Conservation (phyloP, 2,888 invertebrate species). For the Agonopterix heracliana region DNA sequence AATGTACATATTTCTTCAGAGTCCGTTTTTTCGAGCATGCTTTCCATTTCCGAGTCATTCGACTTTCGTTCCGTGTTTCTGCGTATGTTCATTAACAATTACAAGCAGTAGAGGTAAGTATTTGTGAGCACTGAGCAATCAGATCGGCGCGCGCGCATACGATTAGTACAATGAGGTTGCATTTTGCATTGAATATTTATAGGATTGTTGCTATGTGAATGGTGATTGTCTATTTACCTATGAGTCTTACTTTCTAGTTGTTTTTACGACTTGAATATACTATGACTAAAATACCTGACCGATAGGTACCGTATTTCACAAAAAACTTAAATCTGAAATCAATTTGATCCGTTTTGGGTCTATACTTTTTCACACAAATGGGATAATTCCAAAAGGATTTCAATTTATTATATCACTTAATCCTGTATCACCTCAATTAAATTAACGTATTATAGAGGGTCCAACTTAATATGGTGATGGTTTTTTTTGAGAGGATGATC, state of each 20-base stretch:
- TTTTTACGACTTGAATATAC: not conserved
- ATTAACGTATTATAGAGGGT: too few species aligned
- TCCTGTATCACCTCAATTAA: too few species aligned
- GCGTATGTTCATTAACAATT: constrained; percentile 45
- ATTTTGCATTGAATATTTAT: constrained; percentile 18
- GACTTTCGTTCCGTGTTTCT: constrained; percentile 41
- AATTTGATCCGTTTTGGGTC: too few species aligned
- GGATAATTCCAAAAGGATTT: too few species aligned
- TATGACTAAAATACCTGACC: too few species aligned
- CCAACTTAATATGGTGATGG: too few species aligned
- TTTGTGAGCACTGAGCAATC: constrained; percentile 6
- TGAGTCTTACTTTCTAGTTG: not conserved
- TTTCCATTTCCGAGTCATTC: constrained; percentile 29
- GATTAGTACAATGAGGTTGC: constrained; percentile 18
- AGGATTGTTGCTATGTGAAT: not conserved
- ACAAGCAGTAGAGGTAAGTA: constrained; percentile 23
- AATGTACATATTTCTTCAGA: constrained; percentile 1
- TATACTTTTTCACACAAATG: too few species aligned
- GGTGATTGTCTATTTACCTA: not conserved
- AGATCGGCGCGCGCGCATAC: constrained; percentile 29
- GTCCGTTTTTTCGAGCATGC: constrained; percentile 6
- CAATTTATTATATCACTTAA: too few species aligned
- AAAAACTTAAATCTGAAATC: too few species aligned
- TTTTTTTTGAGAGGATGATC: too few species aligned
- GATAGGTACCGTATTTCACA: too few species aligned